phyloP scores from a whole-genome alignment of 2,797 vertebrate species.

The Rhadinocentrus ornatus region DNA sequence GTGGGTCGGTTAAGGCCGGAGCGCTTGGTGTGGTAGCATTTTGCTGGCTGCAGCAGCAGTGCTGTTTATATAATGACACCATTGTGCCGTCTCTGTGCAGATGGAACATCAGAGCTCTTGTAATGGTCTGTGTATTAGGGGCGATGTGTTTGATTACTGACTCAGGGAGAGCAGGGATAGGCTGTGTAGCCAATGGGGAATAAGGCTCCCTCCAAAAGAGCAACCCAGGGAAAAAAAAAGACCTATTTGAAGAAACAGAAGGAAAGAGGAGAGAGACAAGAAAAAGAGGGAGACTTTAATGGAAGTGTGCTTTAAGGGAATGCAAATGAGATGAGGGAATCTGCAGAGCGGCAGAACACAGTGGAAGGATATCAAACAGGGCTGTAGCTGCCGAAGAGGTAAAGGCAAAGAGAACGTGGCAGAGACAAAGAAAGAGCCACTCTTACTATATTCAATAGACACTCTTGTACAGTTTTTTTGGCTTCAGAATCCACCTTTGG shows the following conservation, averaged over 20 bases:
- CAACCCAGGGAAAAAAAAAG: slow-evolving; percentile 63
- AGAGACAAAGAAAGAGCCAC: slow-evolving; percentile 51
- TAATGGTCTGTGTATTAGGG: slow-evolving; percentile 85
- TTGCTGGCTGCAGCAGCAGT: slow-evolving; percentile 68
- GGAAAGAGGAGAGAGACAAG: slow-evolving; percentile 63
- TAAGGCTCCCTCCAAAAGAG: slow-evolving; percentile 75
- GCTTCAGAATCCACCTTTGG: slow-evolving; percentile 56
- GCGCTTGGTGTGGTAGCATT: slow-evolving; percentile 66
- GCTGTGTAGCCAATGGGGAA: slow-evolving; percentile 78
- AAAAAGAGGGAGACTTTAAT: slow-evolving; percentile 77
- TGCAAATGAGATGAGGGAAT: slow-evolving; percentile 82
- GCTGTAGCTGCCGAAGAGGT: slow-evolving; percentile 73
- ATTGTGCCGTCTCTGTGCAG: slow-evolving; percentile 81
- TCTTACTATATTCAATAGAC: slow-evolving; percentile 73
- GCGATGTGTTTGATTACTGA: slow-evolving; percentile 85
- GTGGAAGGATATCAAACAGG: slow-evolving; percentile 78
- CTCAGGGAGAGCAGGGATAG: slow-evolving; percentile 75
- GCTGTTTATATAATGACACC: slow-evolving; percentile 83
- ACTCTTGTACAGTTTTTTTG: slow-evolving; percentile 60
- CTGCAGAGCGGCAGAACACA: slow-evolving; percentile 79
- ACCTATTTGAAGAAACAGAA: slow-evolving; percentile 76
- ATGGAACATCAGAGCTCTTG: slow-evolving; percentile 82
- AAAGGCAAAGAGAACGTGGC: slow-evolving; percentile 57
- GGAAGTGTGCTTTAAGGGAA: slow-evolving; percentile 81
- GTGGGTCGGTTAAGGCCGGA: slow-evolving; percentile 72